These are phyloP conservation scores for Chiloscyllium plagiosum DNA, from an alignment of 2,113 vertebrate species.

Conservation along the genomic window DNA sequence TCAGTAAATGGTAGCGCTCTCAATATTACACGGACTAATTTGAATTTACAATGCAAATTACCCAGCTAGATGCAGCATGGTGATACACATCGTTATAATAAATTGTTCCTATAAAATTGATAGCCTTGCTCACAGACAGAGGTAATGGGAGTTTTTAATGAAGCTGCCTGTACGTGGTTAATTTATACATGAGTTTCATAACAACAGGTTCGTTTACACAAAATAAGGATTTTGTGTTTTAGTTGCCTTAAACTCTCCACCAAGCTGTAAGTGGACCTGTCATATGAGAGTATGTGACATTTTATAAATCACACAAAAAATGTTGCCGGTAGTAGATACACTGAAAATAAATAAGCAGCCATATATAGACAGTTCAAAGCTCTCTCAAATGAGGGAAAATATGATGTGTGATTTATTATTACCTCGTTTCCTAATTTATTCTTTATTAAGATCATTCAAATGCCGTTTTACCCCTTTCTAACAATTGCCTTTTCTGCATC, in stretches of 20 bases:
- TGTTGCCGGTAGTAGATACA: neutral
- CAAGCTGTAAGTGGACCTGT: neutral
- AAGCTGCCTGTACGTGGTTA: conserved; percentile 15
- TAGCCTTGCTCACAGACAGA: conserved; percentile 36
- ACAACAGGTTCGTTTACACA: conserved; percentile 30
- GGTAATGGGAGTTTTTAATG: conserved; percentile 38
- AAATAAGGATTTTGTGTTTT: conserved; percentile 1
- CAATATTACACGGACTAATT: conserved; percentile 10
- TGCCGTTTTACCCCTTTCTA: neutral
- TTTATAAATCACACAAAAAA: neutral
- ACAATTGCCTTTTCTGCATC: neutral
- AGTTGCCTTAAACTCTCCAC: neutral
- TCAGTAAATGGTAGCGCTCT: conserved; percentile 8
- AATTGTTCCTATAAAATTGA: conserved; percentile 37
- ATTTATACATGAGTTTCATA: conserved; percentile 32
- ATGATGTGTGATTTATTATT: neutral
- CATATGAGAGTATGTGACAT: neutral
- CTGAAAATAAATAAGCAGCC: neutral
- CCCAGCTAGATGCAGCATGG: neutral
- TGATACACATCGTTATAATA: conserved; percentile 35
- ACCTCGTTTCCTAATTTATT: neutral
- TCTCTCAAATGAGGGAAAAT: neutral
- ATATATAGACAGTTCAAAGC: neutral
- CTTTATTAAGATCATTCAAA: conserved; percentile 1
- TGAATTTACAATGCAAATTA: conserved; percentile 37